Evolutionary conservation across 2,888 invertebrate species (phyloP), one percentile per base, ranked within the genome.

Genomic region (Eutolmus rufibarbis): DNA sequence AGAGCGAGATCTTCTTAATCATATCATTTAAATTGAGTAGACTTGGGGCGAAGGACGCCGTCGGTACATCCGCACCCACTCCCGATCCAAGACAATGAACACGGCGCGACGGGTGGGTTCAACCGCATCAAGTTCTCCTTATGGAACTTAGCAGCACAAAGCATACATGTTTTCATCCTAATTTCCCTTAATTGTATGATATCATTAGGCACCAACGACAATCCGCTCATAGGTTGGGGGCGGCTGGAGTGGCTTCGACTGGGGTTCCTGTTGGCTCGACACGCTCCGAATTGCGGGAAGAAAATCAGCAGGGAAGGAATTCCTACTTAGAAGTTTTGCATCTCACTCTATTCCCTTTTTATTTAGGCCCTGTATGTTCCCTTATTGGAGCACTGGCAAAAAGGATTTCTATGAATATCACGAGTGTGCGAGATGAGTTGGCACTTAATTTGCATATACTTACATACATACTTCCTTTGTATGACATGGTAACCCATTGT

Each of bases 121-220:
- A 46, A 79, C 79, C 79, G 43, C 79, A 79, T 79, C 56, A 79
- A 46, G 79, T 79, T 14, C 79, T 79, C 79, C 51, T 79, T 79
- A 28, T n/a, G 28, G 23, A 79, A 79, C 28, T 79, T 79, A 79
- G 51, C 46, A 79, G n/a, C 79, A 51, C 31, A 46, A 79, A 51
- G 79, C 46, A 31, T 79, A 46, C 79, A 46, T 51, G 79, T 79
- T 66, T 79, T 79, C 51, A 56, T 51, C 79, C 79, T 79, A 79
- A 79, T 79, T 79, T 79, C 51, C 79, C 79, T 79, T 79, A 79
- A 79, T 79, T 79, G 51, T 34, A 79, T 79, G 79, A 46, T 79
- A 79, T 79, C 79, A 51, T 79, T 51, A 79, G 79, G 51, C 79
- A 51, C 51, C 79, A 79, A 51, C 31, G 46, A 51, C 79, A 79